Conservation (phyloP, 2,797 vertebrate species). For the Tachyglossus aculeatus region DNA sequence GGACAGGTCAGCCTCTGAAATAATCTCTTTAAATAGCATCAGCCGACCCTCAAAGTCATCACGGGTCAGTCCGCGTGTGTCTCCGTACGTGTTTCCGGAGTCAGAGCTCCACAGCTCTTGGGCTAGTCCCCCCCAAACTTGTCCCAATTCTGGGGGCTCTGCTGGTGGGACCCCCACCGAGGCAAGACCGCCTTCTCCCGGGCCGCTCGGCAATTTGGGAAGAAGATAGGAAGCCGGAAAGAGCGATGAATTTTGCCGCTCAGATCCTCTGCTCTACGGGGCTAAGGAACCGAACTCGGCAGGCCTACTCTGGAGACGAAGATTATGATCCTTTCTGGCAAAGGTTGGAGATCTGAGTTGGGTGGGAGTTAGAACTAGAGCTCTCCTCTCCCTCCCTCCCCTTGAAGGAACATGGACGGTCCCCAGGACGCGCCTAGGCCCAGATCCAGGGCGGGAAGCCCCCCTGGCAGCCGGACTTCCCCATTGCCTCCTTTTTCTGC, state of each 20-base stretch:
- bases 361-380: slow-evolving; percentile 68
- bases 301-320: slow-evolving; percentile 73
- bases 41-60: slow-evolving; percentile 36
- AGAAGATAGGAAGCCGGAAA: neutral
- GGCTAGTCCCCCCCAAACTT: neutral
- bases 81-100: too few relatives aligned
- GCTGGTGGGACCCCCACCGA: too few relatives aligned
- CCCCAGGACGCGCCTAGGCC: slow-evolving; percentile 24
- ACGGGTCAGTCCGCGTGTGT: neutral
- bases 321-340: slow-evolving; percentile 94
- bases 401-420: slow-evolving; percentile 46
- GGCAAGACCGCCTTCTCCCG: too few relatives aligned
- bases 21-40: slow-evolving; percentile 76
- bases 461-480: slow-evolving; percentile 30
- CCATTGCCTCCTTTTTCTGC: slow-evolving; percentile 62
- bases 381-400: slow-evolving; percentile 40
- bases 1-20: slow-evolving; percentile 59
- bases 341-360: slow-evolving; percentile 85
- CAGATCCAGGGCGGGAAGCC: slow-evolving; percentile 13
- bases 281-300: slow-evolving; percentile 75
- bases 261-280: slow-evolving; percentile 86
- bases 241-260: slow-evolving; percentile 89
- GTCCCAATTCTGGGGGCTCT: too few relatives aligned
- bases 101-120: too few relatives aligned
- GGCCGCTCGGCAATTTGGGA: neutral